Conservation (phyloP, 2,888 invertebrate species). For the Lithosia quadra region DNA sequence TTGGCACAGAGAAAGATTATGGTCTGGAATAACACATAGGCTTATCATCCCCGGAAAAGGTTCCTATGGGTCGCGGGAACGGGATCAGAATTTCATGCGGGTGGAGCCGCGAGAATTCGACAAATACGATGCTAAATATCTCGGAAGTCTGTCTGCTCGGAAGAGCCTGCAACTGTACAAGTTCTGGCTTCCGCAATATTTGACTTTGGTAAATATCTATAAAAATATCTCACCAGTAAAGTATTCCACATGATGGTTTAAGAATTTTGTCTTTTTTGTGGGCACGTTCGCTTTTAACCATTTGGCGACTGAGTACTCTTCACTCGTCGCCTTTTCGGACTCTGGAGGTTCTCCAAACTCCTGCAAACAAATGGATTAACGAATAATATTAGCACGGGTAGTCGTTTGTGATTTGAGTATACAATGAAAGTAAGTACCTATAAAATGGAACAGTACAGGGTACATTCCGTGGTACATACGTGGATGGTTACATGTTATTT, state of each 20-base stretch:
- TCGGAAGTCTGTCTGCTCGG: too few species aligned
- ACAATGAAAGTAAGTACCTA: neutral
- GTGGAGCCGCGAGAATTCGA: too few species aligned
- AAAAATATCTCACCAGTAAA: slow-evolving; percentile 91
- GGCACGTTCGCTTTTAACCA: slow-evolving; percentile 98
- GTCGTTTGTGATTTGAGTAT: neutral
- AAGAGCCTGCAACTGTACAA: too few species aligned
- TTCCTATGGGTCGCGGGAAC: too few species aligned
- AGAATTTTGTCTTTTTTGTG: slow-evolving; percentile 97
- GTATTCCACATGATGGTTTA: slow-evolving; percentile 98
- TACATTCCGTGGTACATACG: neutral
- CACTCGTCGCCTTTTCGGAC: slow-evolving; percentile 93
- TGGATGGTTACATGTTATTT: neutral
- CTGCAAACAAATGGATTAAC: slow-evolving; percentile 49
- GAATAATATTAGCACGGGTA: neutral
- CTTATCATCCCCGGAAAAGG: too few species aligned
- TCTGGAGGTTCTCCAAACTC: slow-evolving; percentile 77
- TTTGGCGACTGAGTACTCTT: slow-evolving; percentile 97
- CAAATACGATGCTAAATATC: too few species aligned
- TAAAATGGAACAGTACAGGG: neutral
- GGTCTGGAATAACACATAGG: too few species aligned
- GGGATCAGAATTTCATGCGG: too few species aligned
- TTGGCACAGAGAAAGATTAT: too few species aligned
- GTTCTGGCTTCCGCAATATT: neutral
- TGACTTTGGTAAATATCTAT: neutral